A percentile compares a stretch with the other conserved stretches of the same genome.
These are phyloP conservation scores for Dysdera silvatica DNA, from an alignment of 1,140 invertebrate genomes.

Conservation along the genomic window DNA sequence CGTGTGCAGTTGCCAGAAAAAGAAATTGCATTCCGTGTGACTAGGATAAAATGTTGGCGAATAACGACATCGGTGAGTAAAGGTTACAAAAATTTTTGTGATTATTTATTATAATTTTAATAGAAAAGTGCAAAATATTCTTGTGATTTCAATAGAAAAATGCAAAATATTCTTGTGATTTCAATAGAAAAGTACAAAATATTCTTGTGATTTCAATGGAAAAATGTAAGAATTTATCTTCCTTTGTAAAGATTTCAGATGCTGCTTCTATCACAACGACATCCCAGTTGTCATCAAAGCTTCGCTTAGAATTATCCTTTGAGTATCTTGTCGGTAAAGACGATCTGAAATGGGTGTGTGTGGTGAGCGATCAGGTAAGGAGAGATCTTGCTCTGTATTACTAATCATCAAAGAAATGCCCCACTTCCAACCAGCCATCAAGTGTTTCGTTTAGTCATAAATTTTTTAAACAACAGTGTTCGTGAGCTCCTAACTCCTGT, in stretches of 20 bases:
- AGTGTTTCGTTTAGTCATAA: no score
- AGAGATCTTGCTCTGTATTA: no score
- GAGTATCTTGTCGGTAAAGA: constrained; percentile 92
- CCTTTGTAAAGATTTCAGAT: constrained; percentile 13
- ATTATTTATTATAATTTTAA: neutral
- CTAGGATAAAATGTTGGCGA: constrained; percentile 90
- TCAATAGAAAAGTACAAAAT: neutral
- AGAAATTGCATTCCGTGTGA: constrained; percentile 83
- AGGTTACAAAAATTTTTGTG: neutral
- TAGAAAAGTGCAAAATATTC: neutral
- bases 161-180: neutral
- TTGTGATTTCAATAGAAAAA: neutral
- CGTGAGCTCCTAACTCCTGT: no score
- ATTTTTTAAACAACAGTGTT: no score
- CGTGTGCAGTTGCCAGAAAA: constrained; percentile 48
- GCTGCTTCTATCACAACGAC: neutral
- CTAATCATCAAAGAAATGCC: no score
- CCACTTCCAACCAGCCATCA: no score
- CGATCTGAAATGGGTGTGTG: constrained; percentile 82
- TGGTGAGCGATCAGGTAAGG: constrained; percentile 67
- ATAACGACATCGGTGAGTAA: constrained; percentile 72
- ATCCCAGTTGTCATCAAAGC: constrained; percentile 23
- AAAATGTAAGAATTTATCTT: neutral
- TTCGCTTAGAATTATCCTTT: constrained; percentile 74
- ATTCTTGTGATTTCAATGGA: neutral